Percentiles rank a stretch among this genome's conserved stretches.
These are phyloP conservation scores for Daubentonia madagascariensis DNA, from an alignment of 2,113 vertebrate genomes.

Conservation along the genomic window DNA sequence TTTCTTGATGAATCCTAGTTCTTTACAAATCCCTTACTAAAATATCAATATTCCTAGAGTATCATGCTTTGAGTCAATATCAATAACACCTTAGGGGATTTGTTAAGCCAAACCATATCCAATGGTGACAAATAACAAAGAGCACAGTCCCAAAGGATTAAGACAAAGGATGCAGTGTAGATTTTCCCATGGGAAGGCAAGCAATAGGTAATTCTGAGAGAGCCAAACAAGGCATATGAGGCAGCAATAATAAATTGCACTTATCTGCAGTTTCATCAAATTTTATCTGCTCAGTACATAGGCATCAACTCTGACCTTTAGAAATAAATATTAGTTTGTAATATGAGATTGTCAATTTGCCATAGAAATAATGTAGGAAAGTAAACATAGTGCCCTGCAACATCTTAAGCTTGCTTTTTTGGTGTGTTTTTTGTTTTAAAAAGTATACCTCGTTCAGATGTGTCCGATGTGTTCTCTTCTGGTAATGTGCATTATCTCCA, in stretches of 20 bases:
- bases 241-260: background rate
- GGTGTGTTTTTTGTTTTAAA: background rate
- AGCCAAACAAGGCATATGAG: background rate
- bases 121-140: background rate
- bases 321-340: background rate
- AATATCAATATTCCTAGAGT: background rate
- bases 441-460: background rate
- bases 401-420: background rate
- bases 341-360: background rate
- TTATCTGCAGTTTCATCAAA: background rate
- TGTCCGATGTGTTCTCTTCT: background rate
- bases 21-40: background rate
- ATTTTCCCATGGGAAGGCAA: background rate
- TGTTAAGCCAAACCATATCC: conserved; percentile 27
- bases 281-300: background rate
- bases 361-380: background rate
- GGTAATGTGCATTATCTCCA: conserved; percentile 24
- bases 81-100: background rate
- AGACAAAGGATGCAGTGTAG: background rate
- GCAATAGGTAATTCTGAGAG: background rate
- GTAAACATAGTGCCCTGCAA: background rate
- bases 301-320: background rate
- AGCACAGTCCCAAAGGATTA: background rate
- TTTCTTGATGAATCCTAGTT: background rate
- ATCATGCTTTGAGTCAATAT: background rate